Conservation (phyloP, 2,797 vertebrate species). For the Hirundo rustica region DNA sequence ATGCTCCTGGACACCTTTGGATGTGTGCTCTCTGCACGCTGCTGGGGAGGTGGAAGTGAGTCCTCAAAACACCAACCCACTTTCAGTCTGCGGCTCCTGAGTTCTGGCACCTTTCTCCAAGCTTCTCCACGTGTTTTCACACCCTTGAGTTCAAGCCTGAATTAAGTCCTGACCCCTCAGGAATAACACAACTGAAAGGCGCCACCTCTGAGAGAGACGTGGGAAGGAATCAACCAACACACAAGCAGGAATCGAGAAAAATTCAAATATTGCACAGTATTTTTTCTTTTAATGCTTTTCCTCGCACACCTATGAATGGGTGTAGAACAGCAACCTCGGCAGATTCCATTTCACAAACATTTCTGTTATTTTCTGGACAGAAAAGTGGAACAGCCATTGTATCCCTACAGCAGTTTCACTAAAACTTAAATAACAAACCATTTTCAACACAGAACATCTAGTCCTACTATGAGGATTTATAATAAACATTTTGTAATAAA, state of each 20-base stretch:
- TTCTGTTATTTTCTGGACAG: background rate
- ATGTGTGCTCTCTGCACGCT: too few species aligned
- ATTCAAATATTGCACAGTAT: background rate
- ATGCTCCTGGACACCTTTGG: background rate
- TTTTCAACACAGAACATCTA: background rate
- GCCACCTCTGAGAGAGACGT: background rate
- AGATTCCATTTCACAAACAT: background rate
- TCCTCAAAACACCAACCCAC: background rate
- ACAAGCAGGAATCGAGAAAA: background rate
- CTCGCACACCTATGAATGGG: background rate
- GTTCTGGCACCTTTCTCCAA: background rate
- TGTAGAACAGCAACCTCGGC: background rate
- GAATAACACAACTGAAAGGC: background rate
- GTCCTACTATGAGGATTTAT: background rate
- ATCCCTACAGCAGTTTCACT: background rate
- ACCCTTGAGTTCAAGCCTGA: background rate
- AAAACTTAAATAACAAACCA: background rate
- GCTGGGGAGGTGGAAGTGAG: background rate
- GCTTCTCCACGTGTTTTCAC: background rate
- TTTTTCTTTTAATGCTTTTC: background rate
- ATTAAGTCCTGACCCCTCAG: background rate
- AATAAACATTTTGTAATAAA: background rate
- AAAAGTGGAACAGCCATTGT: background rate
- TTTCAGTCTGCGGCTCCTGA: background rate
- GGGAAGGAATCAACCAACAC: background rate